phyloP scores from a whole-genome alignment of 2,797 vertebrate species.

The Bryconaethiops microstoma region DNA sequence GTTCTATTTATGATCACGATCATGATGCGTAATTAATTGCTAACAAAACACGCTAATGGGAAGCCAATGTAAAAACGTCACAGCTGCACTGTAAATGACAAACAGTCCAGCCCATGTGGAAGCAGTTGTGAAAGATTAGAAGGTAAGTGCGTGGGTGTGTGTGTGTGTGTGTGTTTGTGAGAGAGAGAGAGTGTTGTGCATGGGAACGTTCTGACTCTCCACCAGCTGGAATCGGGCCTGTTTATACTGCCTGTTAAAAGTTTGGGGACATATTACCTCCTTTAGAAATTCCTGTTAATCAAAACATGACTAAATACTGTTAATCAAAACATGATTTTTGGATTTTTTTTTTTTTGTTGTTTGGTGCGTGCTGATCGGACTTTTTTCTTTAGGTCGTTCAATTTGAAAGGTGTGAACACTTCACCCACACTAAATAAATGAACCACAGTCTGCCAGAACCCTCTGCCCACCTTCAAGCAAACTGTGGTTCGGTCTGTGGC shows the following conservation, averaged over 20 bases:
- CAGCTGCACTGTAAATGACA: constrained; percentile 26
- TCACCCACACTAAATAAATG: too few species aligned
- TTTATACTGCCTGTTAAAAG: background rate
- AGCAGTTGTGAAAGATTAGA: constrained; percentile 27
- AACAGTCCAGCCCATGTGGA: constrained; percentile 4
- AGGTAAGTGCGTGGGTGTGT: constrained; percentile 7
- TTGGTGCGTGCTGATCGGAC: too few species aligned
- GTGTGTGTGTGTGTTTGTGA: constrained; percentile 10
- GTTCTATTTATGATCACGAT: constrained; percentile 8
- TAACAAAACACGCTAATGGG: constrained; percentile 1
- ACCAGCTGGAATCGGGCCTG: background rate
- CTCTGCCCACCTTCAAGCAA: too few species aligned
- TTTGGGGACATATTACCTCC: background rate
- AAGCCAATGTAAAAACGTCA: constrained; percentile 17
- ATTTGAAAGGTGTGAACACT: too few species aligned
- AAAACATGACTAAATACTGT: background rate
- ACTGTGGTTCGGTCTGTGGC: too few species aligned
- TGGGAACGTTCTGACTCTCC: constrained; percentile 34
- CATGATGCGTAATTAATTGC: background rate
- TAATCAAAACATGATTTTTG: background rate
- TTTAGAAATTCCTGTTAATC: background rate
- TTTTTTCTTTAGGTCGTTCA: too few species aligned
- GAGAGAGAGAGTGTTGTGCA: constrained; percentile 14
- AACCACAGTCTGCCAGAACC: too few species aligned
- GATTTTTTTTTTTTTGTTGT: background rate